phyloP scores from a whole-genome alignment of 2,888 invertebrate genomes.

The Melikaiella ostensackeni region DNA sequence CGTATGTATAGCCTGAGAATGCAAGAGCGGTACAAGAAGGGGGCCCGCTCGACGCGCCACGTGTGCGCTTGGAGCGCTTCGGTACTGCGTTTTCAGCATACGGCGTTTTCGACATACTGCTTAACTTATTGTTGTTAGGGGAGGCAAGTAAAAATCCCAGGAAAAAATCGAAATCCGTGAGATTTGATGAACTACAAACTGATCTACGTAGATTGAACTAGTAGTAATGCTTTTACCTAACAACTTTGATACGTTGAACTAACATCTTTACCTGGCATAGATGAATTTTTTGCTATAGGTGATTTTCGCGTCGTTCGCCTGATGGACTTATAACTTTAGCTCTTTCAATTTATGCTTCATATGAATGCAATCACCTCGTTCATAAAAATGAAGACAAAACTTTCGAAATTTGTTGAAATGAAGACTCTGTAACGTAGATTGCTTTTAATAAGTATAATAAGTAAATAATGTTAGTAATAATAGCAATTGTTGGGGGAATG shows the following conservation, averaged over 20 bases:
- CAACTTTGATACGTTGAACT: constrained; percentile 48
- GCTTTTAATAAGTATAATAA: constrained; percentile 21
- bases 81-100: no score
- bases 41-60: no score
- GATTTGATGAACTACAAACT: constrained; percentile 47
- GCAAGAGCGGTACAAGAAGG: no score
- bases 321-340: constrained; percentile 42
- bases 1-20: no score
- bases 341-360: constrained; percentile 40
- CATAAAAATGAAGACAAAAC: constrained; percentile 40
- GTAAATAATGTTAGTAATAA: no score
- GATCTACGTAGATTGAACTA: constrained; percentile 44
- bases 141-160: no score
- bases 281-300: constrained; percentile 46
- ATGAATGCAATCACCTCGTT: constrained; percentile 49
- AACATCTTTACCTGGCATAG: constrained; percentile 44
- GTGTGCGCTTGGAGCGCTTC: no score
- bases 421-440: constrained; percentile 27
- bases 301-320: constrained; percentile 39
- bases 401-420: constrained; percentile 24
- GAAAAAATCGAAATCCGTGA: no score
- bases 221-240: constrained; percentile 43
- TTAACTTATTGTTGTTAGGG: no score
- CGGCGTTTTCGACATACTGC: no score
- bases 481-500: no score